Conservation (phyloP, 1,140 invertebrate genomes). For the Melanaphis sacchari region DNA sequence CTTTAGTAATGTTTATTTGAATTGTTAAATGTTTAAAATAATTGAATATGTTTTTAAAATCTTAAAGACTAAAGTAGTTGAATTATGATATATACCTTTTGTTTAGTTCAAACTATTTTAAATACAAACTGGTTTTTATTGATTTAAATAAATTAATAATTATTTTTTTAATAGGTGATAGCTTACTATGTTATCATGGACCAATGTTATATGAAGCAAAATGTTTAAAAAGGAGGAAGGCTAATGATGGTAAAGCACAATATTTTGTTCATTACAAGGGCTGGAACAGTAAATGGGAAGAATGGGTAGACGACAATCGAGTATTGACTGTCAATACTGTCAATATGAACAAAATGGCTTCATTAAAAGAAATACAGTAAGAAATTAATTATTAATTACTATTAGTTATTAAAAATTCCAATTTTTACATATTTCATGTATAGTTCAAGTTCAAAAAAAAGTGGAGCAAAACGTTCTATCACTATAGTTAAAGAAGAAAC, state of each 20-base stretch:
- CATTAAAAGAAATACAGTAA: conserved; percentile 83
- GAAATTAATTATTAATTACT: conserved; percentile 60
- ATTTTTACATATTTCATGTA: neutral
- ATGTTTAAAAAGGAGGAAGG: conserved; percentile 81
- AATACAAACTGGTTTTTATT: neutral
- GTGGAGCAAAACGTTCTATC: conserved; percentile 48
- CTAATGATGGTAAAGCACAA: conserved; percentile 60
- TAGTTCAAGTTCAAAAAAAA: conserved; percentile 49
- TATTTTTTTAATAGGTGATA: conserved; percentile 58
- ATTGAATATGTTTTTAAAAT: no score
- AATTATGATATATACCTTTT: neutral
- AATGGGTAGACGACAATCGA: conserved; percentile 94
- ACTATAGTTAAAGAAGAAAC: conserved; percentile 48
- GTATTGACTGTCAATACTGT: conserved; percentile 92
- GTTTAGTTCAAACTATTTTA: neutral
- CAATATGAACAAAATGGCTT: conserved; percentile 89
- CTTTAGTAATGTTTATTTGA: no score
- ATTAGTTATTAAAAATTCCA: neutral
- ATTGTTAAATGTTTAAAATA: no score
- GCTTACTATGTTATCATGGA: conserved; percentile 60
- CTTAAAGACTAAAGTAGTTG: no score
- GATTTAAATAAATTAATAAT: neutral
- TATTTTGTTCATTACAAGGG: conserved; percentile 97
- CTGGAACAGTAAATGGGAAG: conserved; percentile 99
- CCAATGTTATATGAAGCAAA: conserved; percentile 69